Percentiles rank a stretch among this genome's conserved stretches.
phyloP scores from a whole-genome alignment of 2,888 invertebrate genomes.

The Belgica antarctica region DNA sequence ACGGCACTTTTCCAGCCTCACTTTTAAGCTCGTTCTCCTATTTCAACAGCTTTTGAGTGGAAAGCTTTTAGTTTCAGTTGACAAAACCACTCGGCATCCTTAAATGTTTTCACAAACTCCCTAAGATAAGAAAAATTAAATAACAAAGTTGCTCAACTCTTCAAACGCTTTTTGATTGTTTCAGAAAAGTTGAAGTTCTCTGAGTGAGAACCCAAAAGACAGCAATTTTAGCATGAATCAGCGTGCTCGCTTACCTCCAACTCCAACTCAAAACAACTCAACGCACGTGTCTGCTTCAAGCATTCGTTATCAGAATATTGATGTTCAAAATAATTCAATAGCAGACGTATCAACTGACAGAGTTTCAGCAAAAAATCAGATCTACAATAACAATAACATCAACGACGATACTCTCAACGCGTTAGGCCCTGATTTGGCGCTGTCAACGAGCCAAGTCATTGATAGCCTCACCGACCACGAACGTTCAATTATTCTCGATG shows the following conservation, averaged over 20 bases:
- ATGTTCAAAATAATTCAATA: slow-evolving; percentile 41
- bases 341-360: not conserved
- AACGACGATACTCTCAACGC: slow-evolving; percentile 51
- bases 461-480: slow-evolving; percentile 55
- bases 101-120: too few species aligned
- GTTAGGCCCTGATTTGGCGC: slow-evolving; percentile 52
- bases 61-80: too few species aligned
- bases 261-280: slow-evolving; percentile 25
- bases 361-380: slow-evolving; percentile 46
- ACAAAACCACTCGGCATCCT: too few species aligned
- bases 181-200: too few species aligned
- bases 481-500: slow-evolving; percentile 59
- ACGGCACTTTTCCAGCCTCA: too few species aligned
- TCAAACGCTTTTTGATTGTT: too few species aligned
- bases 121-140: too few species aligned
- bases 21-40: too few species aligned
- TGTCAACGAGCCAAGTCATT: slow-evolving; percentile 53
- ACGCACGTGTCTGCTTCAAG: not conserved
- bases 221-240: too few species aligned
- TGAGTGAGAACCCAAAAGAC: too few species aligned
- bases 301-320: slow-evolving; percentile 32
- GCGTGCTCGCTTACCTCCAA: slow-evolving; percentile 41
- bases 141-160: too few species aligned
- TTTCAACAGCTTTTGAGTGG: too few species aligned
- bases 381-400: slow-evolving; percentile 45